phyloP scores from a whole-genome alignment of 2,113 vertebrate species.

The Osmerus eperlanus region DNA sequence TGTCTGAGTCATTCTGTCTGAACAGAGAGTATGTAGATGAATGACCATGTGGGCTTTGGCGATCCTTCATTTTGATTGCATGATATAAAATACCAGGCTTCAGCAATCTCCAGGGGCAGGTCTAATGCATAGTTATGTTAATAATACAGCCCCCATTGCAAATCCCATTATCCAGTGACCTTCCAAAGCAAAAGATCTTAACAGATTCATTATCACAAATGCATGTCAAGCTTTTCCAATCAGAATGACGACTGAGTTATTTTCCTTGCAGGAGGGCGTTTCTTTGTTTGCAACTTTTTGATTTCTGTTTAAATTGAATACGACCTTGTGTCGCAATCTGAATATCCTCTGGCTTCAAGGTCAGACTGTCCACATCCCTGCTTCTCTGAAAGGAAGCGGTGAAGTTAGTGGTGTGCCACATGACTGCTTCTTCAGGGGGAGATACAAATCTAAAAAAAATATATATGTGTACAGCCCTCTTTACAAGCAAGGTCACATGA shows the following conservation, averaged over 20 bases:
- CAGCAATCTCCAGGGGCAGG: slow-evolving; percentile 33
- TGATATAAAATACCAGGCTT: slow-evolving; percentile 38
- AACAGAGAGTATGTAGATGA: slow-evolving; percentile 39
- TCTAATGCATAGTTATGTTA: slow-evolving; percentile 39
- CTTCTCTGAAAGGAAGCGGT: neutral
- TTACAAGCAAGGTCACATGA: no score
- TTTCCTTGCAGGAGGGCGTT: slow-evolving; percentile 41
- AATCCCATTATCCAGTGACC: slow-evolving; percentile 59
- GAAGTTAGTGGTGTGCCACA: neutral
- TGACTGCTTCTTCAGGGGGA: no score
- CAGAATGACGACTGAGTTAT: slow-evolving; percentile 34
- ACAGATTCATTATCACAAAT: slow-evolving; percentile 50
- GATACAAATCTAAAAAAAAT: no score
- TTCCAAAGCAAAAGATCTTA: slow-evolving; percentile 50
- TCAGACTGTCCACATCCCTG: neutral
- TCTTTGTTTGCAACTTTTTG: slow-evolving; percentile 32
- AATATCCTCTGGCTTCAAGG: slow-evolving; percentile 24
- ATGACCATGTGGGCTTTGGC: slow-evolving; percentile 33
- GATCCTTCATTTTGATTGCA: slow-evolving; percentile 58
- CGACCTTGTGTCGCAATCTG: slow-evolving; percentile 15
- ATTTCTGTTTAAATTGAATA: neutral
- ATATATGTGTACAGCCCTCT: no score
- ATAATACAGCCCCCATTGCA: slow-evolving; percentile 35
- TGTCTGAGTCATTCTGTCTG: slow-evolving; percentile 34
- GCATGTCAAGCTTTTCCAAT: slow-evolving; percentile 37